phyloP scores from a whole-genome alignment of 1,140 invertebrate species.

The Zaprionus inermis region DNA sequence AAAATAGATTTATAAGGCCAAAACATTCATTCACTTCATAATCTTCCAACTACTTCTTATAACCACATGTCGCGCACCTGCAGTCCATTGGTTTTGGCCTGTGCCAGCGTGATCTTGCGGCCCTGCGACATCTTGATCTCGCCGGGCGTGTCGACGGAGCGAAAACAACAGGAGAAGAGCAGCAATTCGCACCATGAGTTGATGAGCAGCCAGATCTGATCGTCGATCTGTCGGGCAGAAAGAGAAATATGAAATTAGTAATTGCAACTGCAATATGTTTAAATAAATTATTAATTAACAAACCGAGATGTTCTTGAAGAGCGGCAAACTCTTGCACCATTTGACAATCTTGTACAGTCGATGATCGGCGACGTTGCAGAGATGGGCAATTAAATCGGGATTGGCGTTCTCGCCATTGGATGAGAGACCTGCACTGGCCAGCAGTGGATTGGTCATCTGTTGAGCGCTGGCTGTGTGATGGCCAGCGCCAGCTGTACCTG shows the following conservation, averaged over 20 bases:
- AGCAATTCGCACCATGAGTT: slow-evolving; percentile 99
- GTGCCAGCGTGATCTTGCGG: slow-evolving; percentile 89
- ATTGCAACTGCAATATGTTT: not conserved
- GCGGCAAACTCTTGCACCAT: slow-evolving; percentile 98
- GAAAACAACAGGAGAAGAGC: slow-evolving; percentile 96
- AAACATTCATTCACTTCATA: too few species aligned
- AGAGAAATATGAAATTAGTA: not conserved
- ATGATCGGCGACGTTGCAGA: slow-evolving; percentile 97
- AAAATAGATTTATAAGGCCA: too few species aligned
- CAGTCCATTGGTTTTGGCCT: slow-evolving; percentile 85
- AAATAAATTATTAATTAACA: slow-evolving; percentile 67
- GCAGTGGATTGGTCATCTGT: slow-evolving; percentile 86
- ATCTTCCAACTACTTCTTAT: too few species aligned
- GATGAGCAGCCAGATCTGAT: slow-evolving; percentile 97
- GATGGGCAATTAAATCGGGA: slow-evolving; percentile 93
- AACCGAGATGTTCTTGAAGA: slow-evolving; percentile 97
- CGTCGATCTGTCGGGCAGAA: slow-evolving; percentile 90
- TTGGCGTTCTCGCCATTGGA: slow-evolving; percentile 88
- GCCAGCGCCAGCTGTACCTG: slow-evolving; percentile 46
- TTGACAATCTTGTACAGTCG: slow-evolving; percentile 98
- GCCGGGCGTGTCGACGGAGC: slow-evolving; percentile 93
- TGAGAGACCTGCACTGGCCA: slow-evolving; percentile 87
- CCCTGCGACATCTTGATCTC: slow-evolving; percentile 92
- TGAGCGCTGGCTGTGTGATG: slow-evolving; percentile 65
- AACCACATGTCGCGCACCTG: slow-evolving; percentile 64